These are phyloP conservation scores for Hestina assimilis DNA, from an alignment of 1,140 invertebrate genomes.

Conservation along the genomic window DNA sequence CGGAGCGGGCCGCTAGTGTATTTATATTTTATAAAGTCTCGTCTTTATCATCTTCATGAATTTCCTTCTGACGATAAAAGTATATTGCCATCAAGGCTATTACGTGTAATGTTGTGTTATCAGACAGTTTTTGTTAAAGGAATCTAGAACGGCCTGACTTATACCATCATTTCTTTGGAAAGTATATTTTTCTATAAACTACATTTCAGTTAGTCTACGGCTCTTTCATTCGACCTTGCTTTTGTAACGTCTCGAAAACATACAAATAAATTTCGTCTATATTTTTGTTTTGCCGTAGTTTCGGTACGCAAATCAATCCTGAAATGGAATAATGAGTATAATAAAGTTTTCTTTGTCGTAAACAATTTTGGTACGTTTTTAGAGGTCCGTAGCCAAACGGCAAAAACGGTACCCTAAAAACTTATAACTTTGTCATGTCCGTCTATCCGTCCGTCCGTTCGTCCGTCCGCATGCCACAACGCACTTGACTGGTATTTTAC, in stretches of 20 bases:
- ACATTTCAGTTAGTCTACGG: background rate
- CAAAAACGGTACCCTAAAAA: no score
- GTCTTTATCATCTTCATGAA: background rate
- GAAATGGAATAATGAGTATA: no score
- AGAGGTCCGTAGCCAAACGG: no score
- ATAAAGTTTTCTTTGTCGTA: no score
- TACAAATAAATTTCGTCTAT: slow-evolving; percentile 6
- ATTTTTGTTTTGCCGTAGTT: background rate
- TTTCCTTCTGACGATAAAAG: background rate
- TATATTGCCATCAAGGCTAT: background rate
- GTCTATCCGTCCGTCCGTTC: no score
- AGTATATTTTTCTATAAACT: slow-evolving; percentile 4
- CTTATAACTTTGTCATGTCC: no score
- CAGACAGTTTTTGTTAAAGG: slow-evolving; percentile 1
- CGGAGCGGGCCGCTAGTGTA: no score
- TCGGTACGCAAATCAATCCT: background rate
- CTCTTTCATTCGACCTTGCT: slow-evolving; percentile 6
- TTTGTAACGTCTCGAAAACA: slow-evolving; percentile 12
- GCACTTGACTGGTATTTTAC: no score
- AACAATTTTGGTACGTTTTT: no score
- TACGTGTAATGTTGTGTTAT: background rate
- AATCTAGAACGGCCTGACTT: slow-evolving; percentile 5
- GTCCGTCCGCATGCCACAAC: no score
- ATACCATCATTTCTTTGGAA: background rate
- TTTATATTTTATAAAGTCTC: background rate